Evolutionary conservation across 1,140 invertebrate species (phyloP), one percentile per base, ranked within the genome.

Genomic region (Brachionus angularis): DNA sequence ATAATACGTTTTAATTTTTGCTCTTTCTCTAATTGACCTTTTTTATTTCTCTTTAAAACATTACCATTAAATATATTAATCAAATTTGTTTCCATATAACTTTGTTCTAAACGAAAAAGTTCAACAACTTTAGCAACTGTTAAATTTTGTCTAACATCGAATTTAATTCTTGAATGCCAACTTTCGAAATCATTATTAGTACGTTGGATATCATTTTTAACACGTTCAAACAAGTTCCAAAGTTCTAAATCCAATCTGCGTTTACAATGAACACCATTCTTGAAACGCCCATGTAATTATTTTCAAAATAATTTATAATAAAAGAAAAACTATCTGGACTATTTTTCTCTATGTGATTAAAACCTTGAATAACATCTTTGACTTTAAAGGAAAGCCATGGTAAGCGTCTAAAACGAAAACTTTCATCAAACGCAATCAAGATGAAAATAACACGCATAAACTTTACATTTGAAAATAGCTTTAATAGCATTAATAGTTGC

Each of bases 1-100:
- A 47, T 47, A 47, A 47, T 47, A 21, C 44, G 44, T 47, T 47
- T 47, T 21, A 47, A 47, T 47, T 47, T 47, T 47, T 47, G 16
- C 16, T 47, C 23, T 47, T 47, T 47, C 23, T 47, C n/a, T 47
- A 47, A n/a, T 47, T 47, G 44, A 3, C 44, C 12, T 21, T 47
- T 47, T 47, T 47, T 47, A 21, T 47, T 47, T 5, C 23, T 10
- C 23, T 47, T 18, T n/a, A n/a, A n/a, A n/a, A n/a, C n/a, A n/a
- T n/a, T n/a, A n/a, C n/a, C n/a, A n/a, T n/a, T n/a, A n/a, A n/a
- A n/a, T n/a, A n/a, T n/a, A n/a, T n/a, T n/a, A n/a, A n/a, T n/a
- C n/a, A n/a, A n/a, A n/a, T n/a, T n/a, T n/a, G n/a, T n/a, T n/a
- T n/a, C n/a, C n/a, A n/a, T n/a, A n/a, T n/a, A n/a, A n/a, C n/a